Base-by-base conservation (phyloP, 2,113 vertebrate species). In the Hoplias malabaricus region DNA sequence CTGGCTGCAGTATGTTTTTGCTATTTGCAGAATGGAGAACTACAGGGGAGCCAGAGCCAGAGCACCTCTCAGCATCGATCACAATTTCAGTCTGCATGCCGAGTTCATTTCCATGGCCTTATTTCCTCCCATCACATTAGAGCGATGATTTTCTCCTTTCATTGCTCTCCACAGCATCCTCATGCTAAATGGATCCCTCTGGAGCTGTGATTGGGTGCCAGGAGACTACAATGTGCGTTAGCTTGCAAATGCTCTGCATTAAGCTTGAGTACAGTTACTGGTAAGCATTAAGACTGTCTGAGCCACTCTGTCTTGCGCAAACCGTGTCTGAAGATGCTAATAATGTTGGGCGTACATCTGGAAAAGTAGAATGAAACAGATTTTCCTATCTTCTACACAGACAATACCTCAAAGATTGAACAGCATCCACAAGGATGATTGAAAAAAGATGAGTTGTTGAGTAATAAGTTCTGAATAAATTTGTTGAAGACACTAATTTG, bases 181-280 rank as follows among this genome's bases (percentile, higher is more conserved):
- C 21, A 7, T 19, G 36, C 2, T n/a, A 3, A 23, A 27, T 14
- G 40, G 10, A 33, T 69, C 66, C 53, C 75, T 40, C 12, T 11
- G 75, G 65, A 66, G 50, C 56, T 14, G 53, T 46, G 42, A 77
- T 61, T 59, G 74, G 56, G 36, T 68, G 50, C 63, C 3, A 4
- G 48, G 63, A 7, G 48, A 76, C 11, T 2, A 14, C 16, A 6
- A 33, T 27, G 40, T 48, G 25, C n/a, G 19, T 46, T 77, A 34
- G 53, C n/a, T 0, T 27, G 5, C 65, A 31, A 43, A 12, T 56
- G 21, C 2, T 1, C 10, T 59, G 48, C 13, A 14, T 1, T 31
- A 8, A 53, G n/a, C n/a, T n/a, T 33, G 57, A 61, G 59, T 36
- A 16, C 31, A 36, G 31, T 63, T 53, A 53, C 21, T 53, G n/a